Conservation (phyloP, 2,888 invertebrate species). For the Shargacucullia verbasci region DNA sequence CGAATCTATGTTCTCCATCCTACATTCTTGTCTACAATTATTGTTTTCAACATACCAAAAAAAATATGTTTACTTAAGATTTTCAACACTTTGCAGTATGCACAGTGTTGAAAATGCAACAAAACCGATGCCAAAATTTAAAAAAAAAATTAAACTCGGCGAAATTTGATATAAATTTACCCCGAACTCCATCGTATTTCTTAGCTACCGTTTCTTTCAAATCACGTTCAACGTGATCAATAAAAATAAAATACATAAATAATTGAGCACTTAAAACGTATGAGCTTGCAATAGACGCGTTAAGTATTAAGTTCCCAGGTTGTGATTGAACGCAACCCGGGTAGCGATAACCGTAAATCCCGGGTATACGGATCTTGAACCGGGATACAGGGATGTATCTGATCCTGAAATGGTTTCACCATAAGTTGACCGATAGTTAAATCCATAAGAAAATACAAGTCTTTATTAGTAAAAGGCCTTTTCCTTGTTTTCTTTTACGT, state of each 20-base stretch:
- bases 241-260: conserved; percentile 61
- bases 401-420: conserved; percentile 22
- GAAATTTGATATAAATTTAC: too few species aligned
- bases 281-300: conserved; percentile 69
- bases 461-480: too few species aligned
- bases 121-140: too few species aligned
- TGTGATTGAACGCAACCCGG: conserved; percentile 87
- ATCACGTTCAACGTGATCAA: conserved; percentile 56
- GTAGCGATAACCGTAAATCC: conserved; percentile 89
- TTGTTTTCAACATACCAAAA: too few species aligned
- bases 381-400: conserved; percentile 60
- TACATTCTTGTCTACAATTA: too few species aligned
- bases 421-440: not conserved
- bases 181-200: not conserved
- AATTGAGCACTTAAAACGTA: conserved; percentile 59
- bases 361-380: conserved; percentile 71
- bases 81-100: too few species aligned
- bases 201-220: conserved; percentile 46
- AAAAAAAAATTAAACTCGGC: too few species aligned
- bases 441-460: too few species aligned
- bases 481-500: too few species aligned
- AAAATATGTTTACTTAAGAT: too few species aligned
- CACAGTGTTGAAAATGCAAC: too few species aligned
- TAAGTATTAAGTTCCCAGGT: conserved; percentile 82
- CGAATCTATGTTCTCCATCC: too few species aligned